Base-by-base conservation (phyloP, 2,797 vertebrate species). In the Cyprinodon diabolis region DNA sequence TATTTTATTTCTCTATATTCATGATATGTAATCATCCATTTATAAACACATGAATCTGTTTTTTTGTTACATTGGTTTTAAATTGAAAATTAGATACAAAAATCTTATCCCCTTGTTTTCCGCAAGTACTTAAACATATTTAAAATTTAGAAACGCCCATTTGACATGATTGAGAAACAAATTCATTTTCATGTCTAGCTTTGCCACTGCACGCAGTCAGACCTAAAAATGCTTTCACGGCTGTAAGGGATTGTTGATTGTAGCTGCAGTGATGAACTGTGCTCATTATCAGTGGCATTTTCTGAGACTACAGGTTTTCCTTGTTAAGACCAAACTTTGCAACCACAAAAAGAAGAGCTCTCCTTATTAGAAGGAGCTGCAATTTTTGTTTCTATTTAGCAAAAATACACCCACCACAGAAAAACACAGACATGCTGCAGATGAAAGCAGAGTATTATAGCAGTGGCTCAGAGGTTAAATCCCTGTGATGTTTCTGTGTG, bases 401-500 rank as follows among this genome's bases (percentile, higher is more conserved):
- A 67, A 13, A 49, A 17, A 57, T 52, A 60, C 56, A 68, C 52
- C 48, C 45, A 68, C 52, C 66, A 49, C 40, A 19, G 7, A 37
- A 66, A 69, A 56, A 70, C 11, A 57, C 67, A 66, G 30, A 68
- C 23, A 75, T 30, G 69, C 19, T 74, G 1, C 47, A 72, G 76
- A 87, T 85, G 80, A 84, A 55, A 79, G 52, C 40, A 30, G 66
- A 84, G 71, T 69, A 68, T 82, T 69, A 75, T 68, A 76, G 51
- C 69, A 63, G 77, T 48, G 74, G 71, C 74, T 87, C 69, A 78
- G 49, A 83, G 81, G 75, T 87, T 79, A 83, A 83, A 86, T 84
- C 80, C 62, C 70, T 80, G 84, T 82, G 79, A 86, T 71, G 74
- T 81, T 83, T 83, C 69, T 65, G 54, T 72, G 75, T 73, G 76